Conservation (phyloP, 2,888 invertebrate genomes). For the Schizotus pectinicornis region DNA sequence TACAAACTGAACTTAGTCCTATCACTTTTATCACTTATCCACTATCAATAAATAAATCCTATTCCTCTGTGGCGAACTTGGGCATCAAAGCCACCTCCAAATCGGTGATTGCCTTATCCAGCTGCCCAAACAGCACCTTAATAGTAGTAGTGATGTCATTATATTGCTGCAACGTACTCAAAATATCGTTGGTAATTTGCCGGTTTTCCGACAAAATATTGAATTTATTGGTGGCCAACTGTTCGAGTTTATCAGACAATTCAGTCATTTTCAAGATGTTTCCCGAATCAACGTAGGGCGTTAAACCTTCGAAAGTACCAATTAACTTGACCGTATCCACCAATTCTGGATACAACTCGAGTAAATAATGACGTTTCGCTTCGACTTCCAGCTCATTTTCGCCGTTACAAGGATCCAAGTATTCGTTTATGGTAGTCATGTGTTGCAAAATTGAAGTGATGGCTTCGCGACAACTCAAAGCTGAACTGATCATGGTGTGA, state of each 20-base stretch:
- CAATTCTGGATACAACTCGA: slow-evolving; percentile 59
- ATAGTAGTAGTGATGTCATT: slow-evolving; percentile 60
- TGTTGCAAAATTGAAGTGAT: slow-evolving; percentile 57
- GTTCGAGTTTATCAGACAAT: slow-evolving; percentile 56
- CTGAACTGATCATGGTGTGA: slow-evolving; percentile 61
- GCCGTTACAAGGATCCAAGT: slow-evolving; percentile 58
- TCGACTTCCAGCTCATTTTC: slow-evolving; percentile 57
- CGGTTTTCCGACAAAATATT: slow-evolving; percentile 55
- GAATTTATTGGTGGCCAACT: slow-evolving; percentile 55
- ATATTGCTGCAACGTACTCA: slow-evolving; percentile 58
- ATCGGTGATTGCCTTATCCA: slow-evolving; percentile 57
- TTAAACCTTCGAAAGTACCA: slow-evolving; percentile 55
- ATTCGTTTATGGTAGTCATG: slow-evolving; percentile 59
- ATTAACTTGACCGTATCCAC: slow-evolving; percentile 54
- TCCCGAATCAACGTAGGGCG: slow-evolving; percentile 57
- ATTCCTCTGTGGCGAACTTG: slow-evolving; percentile 48
- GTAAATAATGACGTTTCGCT: slow-evolving; percentile 59
- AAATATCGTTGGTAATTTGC: slow-evolving; percentile 53
- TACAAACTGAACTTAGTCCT: no score
- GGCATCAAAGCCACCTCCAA: slow-evolving; percentile 57
- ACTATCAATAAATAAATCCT: slow-evolving; percentile 17
- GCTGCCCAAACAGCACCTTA: slow-evolving; percentile 58
- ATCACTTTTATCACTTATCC: no score
- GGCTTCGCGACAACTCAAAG: slow-evolving; percentile 61
- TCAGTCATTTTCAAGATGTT: slow-evolving; percentile 57